Evolutionary conservation across 2,113 vertebrate genomes (phyloP).

Genomic region (Zonotrichia leucophrys): DNA sequence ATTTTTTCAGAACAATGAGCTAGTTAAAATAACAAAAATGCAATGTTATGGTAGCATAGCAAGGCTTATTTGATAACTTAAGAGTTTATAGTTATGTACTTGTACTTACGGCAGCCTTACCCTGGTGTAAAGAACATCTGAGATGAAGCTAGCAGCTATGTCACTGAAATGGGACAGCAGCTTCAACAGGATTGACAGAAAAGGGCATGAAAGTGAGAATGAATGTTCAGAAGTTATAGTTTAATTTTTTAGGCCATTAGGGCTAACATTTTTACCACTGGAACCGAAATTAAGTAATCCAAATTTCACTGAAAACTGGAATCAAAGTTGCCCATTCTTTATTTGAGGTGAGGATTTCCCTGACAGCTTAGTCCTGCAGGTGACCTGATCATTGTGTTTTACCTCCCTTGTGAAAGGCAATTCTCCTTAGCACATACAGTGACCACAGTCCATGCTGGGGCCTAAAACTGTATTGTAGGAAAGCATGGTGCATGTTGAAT

Average conservation of each 20-base stretch:
- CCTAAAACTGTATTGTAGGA: neutral
- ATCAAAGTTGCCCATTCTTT: neutral
- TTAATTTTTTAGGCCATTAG: neutral
- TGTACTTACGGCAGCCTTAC: neutral
- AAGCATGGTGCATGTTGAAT: neutral
- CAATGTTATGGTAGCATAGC: neutral
- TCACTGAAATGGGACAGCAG: neutral
- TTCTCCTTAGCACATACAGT: neutral
- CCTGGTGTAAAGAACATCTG: neutral
- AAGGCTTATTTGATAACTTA: neutral
- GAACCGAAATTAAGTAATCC: neutral
- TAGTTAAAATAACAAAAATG: neutral
- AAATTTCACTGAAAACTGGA: neutral
- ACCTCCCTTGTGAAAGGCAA: neutral
- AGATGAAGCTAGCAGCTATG: neutral
- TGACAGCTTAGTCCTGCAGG: neutral
- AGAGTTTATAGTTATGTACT: neutral
- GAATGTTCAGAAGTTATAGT: neutral
- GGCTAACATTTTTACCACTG: neutral
- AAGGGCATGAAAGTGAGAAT: neutral
- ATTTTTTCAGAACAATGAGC: neutral
- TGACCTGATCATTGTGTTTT: neutral
- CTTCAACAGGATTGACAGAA: neutral
- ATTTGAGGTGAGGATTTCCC: neutral
- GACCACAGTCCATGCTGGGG: neutral